Conservation (phyloP, 2,888 invertebrate genomes). For the Polydrusus tereticollis region DNA sequence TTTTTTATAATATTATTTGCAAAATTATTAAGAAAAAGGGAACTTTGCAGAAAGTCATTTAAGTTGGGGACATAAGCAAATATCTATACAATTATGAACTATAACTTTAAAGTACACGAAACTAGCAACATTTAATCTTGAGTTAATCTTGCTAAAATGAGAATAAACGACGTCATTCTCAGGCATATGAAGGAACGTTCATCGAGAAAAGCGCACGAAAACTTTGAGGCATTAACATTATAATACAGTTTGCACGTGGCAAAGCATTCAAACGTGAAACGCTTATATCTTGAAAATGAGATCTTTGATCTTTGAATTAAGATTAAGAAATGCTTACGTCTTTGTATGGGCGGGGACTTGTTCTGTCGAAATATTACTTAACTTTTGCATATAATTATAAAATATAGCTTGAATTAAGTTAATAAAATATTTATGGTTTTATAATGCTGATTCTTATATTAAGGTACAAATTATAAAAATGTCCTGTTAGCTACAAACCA, state of each 20-base stretch:
- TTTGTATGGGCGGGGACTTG: neutral
- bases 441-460: no score
- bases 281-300: constrained; percentile 17
- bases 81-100: neutral
- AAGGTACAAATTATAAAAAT: no score
- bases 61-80: no score
- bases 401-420: no score
- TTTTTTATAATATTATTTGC: no score
- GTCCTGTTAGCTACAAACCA: no score
- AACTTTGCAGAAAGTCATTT: no score
- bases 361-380: neutral
- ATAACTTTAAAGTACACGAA: constrained; percentile 66
- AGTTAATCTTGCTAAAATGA: constrained; percentile 68
- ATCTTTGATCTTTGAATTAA: constrained; percentile 18
- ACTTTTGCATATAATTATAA: no score
- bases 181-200: constrained; percentile 64
- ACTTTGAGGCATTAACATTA: constrained; percentile 20
- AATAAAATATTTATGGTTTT: no score
- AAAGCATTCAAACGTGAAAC: constrained; percentile 1
- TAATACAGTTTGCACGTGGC: constrained; percentile 22
- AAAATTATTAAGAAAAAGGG: no score
- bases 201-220: constrained; percentile 14
- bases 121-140: constrained; percentile 69
- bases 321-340: constrained; percentile 6
- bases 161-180: constrained; percentile 69